phyloP scores from a whole-genome alignment of 2,797 vertebrate genomes.

The Sandelia bainsii region DNA sequence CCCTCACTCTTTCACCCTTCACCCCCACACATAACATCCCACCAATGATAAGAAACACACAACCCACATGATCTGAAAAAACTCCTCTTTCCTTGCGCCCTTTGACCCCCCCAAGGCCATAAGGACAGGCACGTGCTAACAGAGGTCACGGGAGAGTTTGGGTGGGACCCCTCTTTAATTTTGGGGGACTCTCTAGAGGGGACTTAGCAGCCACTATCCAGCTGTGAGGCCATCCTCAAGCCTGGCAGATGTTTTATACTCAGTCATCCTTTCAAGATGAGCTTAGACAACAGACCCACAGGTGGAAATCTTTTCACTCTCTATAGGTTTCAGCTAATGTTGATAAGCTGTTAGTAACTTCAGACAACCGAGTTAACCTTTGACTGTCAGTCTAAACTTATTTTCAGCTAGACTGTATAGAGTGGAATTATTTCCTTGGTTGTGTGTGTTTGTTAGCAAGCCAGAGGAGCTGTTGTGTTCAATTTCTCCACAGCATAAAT shows the following conservation, averaged over 20 bases:
- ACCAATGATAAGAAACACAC: slow-evolving; percentile 39
- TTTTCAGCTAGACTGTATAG: slow-evolving; percentile 2
- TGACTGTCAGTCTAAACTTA: slow-evolving; percentile 11
- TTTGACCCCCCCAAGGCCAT: slow-evolving; percentile 69
- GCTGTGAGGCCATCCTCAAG: slow-evolving; percentile 42
- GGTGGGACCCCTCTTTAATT: slow-evolving; percentile 60
- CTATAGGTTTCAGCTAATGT: slow-evolving; percentile 9
- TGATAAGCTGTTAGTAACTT: slow-evolving; percentile 4
- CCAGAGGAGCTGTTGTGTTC: slow-evolving; percentile 21
- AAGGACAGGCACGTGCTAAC: slow-evolving; percentile 68
- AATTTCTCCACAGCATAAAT: slow-evolving; percentile 22
- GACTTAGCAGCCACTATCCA: slow-evolving; percentile 51
- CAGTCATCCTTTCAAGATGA: slow-evolving; percentile 40
- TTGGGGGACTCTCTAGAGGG: slow-evolving; percentile 50
- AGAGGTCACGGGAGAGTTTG: slow-evolving; percentile 69
- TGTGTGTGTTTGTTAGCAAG: not conserved
- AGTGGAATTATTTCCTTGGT: not conserved
- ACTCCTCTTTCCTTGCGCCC: slow-evolving; percentile 52
- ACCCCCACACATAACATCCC: slow-evolving; percentile 10
- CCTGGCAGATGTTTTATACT: slow-evolving; percentile 64
- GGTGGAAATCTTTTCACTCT: slow-evolving; percentile 46
- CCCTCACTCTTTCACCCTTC: slow-evolving; percentile 34
- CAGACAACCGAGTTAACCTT: not conserved
- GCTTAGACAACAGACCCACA: slow-evolving; percentile 56
- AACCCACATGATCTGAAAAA: slow-evolving; percentile 52